A percentile compares a stretch with the other conserved stretches of the same genome.
These are phyloP conservation scores for Hemicordylus capensis DNA, from an alignment of 2,113 vertebrate genomes.

Conservation along the genomic window DNA sequence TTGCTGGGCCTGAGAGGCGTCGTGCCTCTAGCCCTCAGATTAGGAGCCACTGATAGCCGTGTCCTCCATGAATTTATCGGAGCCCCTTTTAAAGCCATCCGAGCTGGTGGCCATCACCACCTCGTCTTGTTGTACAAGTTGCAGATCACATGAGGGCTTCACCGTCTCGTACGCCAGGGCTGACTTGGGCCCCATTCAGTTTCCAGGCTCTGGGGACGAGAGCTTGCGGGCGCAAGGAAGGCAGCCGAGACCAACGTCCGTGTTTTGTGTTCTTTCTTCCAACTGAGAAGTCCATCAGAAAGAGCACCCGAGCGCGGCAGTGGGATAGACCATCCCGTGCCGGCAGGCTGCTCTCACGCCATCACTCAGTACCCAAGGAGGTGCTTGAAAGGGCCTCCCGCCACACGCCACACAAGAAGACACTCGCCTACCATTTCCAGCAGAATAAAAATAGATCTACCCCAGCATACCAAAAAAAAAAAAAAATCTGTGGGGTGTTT, in stretches of 20 bases:
- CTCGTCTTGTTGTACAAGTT: too few species aligned
- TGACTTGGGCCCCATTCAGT: not conserved
- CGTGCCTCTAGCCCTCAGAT: too few species aligned
- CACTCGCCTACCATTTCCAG: constrained; percentile 65
- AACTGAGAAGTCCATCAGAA: constrained; percentile 71
- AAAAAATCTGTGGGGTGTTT: constrained; percentile 60
- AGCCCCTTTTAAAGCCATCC: too few species aligned
- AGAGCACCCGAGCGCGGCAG: constrained; percentile 64
- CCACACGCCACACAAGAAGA: constrained; percentile 70
- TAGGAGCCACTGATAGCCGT: too few species aligned
- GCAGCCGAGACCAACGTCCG: accelerated
- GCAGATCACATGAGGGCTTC: too few species aligned
- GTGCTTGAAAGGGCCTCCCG: constrained; percentile 60
- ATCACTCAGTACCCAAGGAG: constrained; percentile 57
- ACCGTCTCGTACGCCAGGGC: too few species aligned
- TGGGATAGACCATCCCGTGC: constrained; percentile 62
- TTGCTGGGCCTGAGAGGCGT: too few species aligned
- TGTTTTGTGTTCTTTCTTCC: constrained; percentile 72
- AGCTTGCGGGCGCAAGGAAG: constrained; percentile 9
- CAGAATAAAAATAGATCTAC: constrained; percentile 77
- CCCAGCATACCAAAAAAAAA: constrained; percentile 74
- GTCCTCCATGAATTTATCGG: too few species aligned
- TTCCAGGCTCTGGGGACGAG: accelerated
- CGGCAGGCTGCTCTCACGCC: constrained; percentile 47
- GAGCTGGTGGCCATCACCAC: too few species aligned